phyloP scores from a whole-genome alignment of 1,140 invertebrate species.

The Meteorus sp. region DNA sequence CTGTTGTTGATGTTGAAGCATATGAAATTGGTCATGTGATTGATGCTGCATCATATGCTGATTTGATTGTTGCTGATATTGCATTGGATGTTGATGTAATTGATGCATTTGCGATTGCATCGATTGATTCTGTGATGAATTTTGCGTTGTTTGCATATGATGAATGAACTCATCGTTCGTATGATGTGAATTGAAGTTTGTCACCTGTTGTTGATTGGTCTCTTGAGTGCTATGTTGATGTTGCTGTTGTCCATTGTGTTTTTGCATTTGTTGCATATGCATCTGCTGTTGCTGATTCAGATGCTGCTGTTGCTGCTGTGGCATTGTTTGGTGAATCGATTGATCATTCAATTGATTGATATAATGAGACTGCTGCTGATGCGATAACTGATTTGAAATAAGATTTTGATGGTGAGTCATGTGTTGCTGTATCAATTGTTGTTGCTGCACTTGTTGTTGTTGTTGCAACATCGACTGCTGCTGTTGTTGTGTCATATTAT shows the following conservation, averaged over 20 bases:
- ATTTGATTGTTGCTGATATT: slow-evolving; percentile 33
- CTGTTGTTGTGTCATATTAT: slow-evolving; percentile 44
- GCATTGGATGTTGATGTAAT: slow-evolving; percentile 43
- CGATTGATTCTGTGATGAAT: slow-evolving; percentile 36
- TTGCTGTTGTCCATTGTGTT: slow-evolving; percentile 46
- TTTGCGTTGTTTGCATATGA: slow-evolving; percentile 45
- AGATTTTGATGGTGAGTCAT: slow-evolving; percentile 40
- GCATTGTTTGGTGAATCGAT: slow-evolving; percentile 41
- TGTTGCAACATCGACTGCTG: slow-evolving; percentile 38
- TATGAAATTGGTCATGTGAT: slow-evolving; percentile 47
- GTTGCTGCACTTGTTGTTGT: slow-evolving; percentile 46
- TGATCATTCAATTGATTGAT: slow-evolving; percentile 45
- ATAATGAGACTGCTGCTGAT: slow-evolving; percentile 33
- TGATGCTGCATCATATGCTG: slow-evolving; percentile 48
- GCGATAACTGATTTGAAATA: slow-evolving; percentile 31
- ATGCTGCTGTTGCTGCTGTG: slow-evolving; percentile 45
- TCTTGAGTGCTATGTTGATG: slow-evolving; percentile 46
- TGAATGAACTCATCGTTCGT: slow-evolving; percentile 45
- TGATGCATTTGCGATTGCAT: slow-evolving; percentile 45
- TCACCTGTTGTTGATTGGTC: slow-evolving; percentile 35
- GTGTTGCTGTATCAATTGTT: slow-evolving; percentile 43
- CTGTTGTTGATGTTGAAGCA: slow-evolving; percentile 47
- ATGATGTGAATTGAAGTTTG: slow-evolving; percentile 44
- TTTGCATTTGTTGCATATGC: slow-evolving; percentile 49
- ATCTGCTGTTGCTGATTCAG: slow-evolving; percentile 44